Evolutionary conservation across 2,113 vertebrate genomes (phyloP), one percentile per base, ranked within the genome.

Genomic region (Phylloscopus trochilus): DNA sequence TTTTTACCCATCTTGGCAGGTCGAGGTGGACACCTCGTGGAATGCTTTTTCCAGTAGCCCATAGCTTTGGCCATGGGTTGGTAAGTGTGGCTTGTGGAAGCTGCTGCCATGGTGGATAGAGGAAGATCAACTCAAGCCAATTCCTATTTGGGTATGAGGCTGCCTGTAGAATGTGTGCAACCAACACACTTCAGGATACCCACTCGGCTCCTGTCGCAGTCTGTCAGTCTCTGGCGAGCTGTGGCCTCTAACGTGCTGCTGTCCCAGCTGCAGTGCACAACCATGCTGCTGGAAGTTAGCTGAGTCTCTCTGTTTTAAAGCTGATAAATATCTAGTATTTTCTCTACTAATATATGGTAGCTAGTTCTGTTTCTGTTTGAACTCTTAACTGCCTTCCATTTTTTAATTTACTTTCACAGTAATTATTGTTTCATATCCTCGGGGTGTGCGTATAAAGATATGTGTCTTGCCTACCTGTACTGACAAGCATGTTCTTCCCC

Each of bases 351-450:
- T 79, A 33, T 70, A 26, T 8, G 5, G 49, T 80, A 87, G 74
- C 26, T 83, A n/a, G 55, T 76, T 85, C 67, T 94, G 59, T 88
- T 90, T 88, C 76, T 93, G 43, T 92, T 93, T 94, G 78, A 97
- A 73, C 75, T 95, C 5, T 83, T 83, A 75, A 46, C 68, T 83
- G 35, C 80, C 64, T 93, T 83, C 60, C 91, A n/a, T 94, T 94
- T 95, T 93, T 88, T 46, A 90, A 89, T 95, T 90, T 90, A 92
- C 93, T 92, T 87, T 95, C 83, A 64, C 47, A 75, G 85, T 94
- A 96, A 93, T 97, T 96, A 76, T 83, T 95, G 96, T 95, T 88
- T 96, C 87, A 75, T 94, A 68, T 63, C 95, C 87, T 82, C 35
- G 2, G 93, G 93, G 78, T 58, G 46, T 44, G 27, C 0, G 1